Evolutionary conservation across 2,797 vertebrate genomes (phyloP), one percentile per base, ranked within the genome.

Genomic region (Numenius phaeopus): DNA sequence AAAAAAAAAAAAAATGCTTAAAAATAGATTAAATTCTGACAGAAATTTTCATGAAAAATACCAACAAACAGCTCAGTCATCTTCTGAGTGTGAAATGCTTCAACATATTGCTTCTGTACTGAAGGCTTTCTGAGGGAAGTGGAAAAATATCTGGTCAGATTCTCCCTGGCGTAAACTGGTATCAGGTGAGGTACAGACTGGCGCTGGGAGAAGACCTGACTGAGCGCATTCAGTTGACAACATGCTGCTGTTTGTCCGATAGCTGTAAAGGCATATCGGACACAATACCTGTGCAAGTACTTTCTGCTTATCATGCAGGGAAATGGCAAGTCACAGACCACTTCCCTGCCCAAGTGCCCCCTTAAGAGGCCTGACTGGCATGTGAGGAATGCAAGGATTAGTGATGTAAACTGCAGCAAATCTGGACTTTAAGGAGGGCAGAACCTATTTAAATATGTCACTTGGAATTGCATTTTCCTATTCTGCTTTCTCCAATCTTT

Each of bases 351-450:
- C 83, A 90, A 95, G 84, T 95, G 88, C 91, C 86, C 89, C 91
- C 79, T 92, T 70, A 89, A 95, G 91, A 91, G 90, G 91, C 77
- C 88, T 90, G 87, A 73, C 12, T 97, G 95, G 95, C 94, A 93
- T 96, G 94, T 88, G 62, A 94, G 89, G 97, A 97, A 97, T 97
- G 96, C 2, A 7, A 83, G 91, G 96, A 97, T 97, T 97, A 97
- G 94, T 69, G 87, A 93, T 91, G 80, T 64, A 91, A 94, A 89
- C 82, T 84, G 83, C 79, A 69, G 87, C 84, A 96, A 96, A 96
- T 77, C 59, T 5, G 0, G 84, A 78, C 52, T 91, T 87, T 89
- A 76, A 89, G 57, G 85, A 83, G 37, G 24, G 30, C 37, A 92
- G 65, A 73, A 86, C 39, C 55, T 73, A 85, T 77, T 90, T 70